Conservation (phyloP, 2,888 invertebrate genomes). For the Cantharis flavilabris region DNA sequence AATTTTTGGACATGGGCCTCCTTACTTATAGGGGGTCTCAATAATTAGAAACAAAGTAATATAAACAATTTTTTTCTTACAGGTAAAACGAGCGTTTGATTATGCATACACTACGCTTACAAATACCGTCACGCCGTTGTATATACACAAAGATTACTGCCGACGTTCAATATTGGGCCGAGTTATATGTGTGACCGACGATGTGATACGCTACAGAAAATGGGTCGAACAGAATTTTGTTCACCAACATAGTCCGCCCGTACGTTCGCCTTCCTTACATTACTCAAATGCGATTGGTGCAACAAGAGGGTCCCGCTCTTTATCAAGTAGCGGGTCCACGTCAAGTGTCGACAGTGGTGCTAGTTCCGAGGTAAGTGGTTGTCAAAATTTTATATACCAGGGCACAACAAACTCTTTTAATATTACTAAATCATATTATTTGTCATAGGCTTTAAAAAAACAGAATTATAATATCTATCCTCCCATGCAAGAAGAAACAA, state of each 20-base stretch:
- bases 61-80: conserved; percentile 41
- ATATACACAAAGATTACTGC: conserved; percentile 60
- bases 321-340: conserved; percentile 52
- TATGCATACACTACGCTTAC: conserved; percentile 89
- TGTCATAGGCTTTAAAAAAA: neutral
- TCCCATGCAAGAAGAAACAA: neutral
- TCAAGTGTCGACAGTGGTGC: conserved; percentile 51
- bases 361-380: conserved; percentile 51
- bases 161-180: conserved; percentile 79
- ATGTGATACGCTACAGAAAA: conserved; percentile 76
- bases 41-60: neutral
- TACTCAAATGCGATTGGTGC: conserved; percentile 31
- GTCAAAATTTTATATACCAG: neutral
- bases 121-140: conserved; percentile 68
- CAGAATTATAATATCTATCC: neutral
- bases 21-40: conserved; percentile 65
- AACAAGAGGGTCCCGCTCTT: conserved; percentile 45
- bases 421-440: neutral
- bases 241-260: conserved; percentile 33
- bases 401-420: neutral
- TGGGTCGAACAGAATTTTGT: conserved; percentile 64
- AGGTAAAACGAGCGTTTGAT: conserved; percentile 92
- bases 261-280: conserved; percentile 36
- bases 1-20: conserved; percentile 74
- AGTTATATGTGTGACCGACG: conserved; percentile 91